Evolutionary conservation across 2,797 vertebrate genomes (phyloP), one percentile per base, ranked within the genome.

Genomic region (Psittacula derbiana): DNA sequence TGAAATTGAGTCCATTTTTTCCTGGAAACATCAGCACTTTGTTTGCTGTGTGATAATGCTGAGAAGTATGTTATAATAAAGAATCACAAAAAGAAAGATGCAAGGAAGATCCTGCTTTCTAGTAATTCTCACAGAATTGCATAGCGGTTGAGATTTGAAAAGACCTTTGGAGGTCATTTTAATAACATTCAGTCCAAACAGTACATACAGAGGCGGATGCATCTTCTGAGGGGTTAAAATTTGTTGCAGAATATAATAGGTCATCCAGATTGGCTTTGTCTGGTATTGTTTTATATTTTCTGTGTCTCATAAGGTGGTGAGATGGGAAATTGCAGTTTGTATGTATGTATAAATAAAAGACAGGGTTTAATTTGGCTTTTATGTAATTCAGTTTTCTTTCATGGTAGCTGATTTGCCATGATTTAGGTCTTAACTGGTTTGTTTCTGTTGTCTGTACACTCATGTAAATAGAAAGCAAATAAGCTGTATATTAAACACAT

Each of bases 391-490:
- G 4, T 69, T 87, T 93, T 96, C 38, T 75, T 89, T 83, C 52
- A 65, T 40, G 6, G 21, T 80, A 44, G 17, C 46, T 94, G 76
- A n/a, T 88, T 79, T 91, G 28, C 65, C 33, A 6, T 38, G 53
- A 55, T 69, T 79, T 88, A 74, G 10, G 33, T 89, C 52, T 16
- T 60, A 76, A 64, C 47, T 36, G 10, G 20, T 80, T 95, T 89
- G 11, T 90, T 90, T 81, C 70, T 65, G 43, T 50, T 72, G 16
- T 62, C 21, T 67, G 50, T 82, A 44, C 47, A 28, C 25, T 96
- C 12, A 25, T 53, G 46, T 80, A 91, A 91, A 91, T 50, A 87
- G 78, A 93, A 93, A 61, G 44, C 33, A 58, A 78, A 69, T 67
- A 79, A 82, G 46, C 64, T 85, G 9, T 33, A 47, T 66, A 43